Evolutionary conservation across 2,888 invertebrate species (phyloP), one percentile per base, ranked within the genome.

Genomic region (Belgica antarctica): DNA sequence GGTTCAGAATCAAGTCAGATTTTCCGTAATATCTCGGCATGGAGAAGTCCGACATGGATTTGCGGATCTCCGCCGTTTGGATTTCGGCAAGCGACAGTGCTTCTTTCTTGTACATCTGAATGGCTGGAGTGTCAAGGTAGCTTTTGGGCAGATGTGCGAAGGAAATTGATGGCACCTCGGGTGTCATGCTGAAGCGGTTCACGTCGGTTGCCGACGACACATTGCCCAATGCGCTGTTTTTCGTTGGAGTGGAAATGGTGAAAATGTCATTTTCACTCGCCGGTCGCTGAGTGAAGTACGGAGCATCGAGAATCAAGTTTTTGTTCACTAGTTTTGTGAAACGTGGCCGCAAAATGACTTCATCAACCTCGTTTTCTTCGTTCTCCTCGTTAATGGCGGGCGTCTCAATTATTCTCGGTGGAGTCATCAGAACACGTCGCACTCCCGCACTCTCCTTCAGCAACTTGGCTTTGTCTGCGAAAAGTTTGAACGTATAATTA

Each of bases 21-120:
- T 81, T 78, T 0, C 86, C 82, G 73, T 85, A 86, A 73, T 85
- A 85, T 71, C 86, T 79, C 0, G 86, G 86, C 86, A 86, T 86
- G 19, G 85, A 84, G 70, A 83, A 85, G 72, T 86, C 86, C 72
- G 83, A 82, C 25, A 81, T 79, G 31, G 81, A 81, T 65, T 76
- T 76, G 0, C 81, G 78, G 73, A 80, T 72, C 52, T 82, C 83
- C 0, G 84, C 82, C 57, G 84, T 81, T 74, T 84, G 84, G 71
- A 84, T 82, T 15, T 79, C 78, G 62, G 79, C 78, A 3, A 80
- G 76, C 72, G 79, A 79, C 70, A 77, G 77, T 2, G 79, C 77
- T 27, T 79, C 80, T 17, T 78, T 77, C 17, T 78, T 77, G 72
- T 81, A 80, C 71, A 79, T 78, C 41, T 79, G 79, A n/a, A 81